These are phyloP conservation scores for Dryocosmus kuriphilus DNA, from an alignment of 2,888 invertebrate species.

Conservation along the genomic window DNA sequence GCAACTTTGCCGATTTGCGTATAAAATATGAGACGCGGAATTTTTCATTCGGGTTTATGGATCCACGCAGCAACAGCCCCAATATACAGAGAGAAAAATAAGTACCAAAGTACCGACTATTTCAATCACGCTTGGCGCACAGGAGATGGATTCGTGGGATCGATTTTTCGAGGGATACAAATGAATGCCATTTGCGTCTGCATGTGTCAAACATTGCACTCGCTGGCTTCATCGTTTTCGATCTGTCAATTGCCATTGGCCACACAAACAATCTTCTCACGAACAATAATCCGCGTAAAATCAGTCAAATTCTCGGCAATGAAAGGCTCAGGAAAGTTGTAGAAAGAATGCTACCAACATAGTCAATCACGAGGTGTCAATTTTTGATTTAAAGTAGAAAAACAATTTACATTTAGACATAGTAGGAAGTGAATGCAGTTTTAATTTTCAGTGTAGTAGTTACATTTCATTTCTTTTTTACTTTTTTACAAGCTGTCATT, in stretches of 20 bases:
- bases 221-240: constrained; percentile 3
- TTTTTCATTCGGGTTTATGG: constrained; percentile 17
- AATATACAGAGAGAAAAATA: constrained; percentile 6
- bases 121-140: constrained; percentile 6
- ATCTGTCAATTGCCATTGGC: neutral
- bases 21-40: constrained; percentile 16
- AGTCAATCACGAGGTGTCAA: too few species aligned
- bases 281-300: neutral
- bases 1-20: constrained; percentile 14
- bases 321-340: too few species aligned
- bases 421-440: too few species aligned
- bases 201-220: constrained; percentile 14
- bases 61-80: neutral
- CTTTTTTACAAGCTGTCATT: too few species aligned
- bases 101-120: constrained; percentile 10
- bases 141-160: constrained; percentile 7
- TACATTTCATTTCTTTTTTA: too few species aligned
- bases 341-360: too few species aligned
- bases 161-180: constrained; percentile 11
- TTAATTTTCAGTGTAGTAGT: too few species aligned
- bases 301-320: neutral
- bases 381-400: too few species aligned
- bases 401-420: too few species aligned
- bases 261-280: neutral
- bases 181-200: constrained; percentile 15